Conservation (phyloP, 2,888 invertebrate species). For the Phortica magna region DNA sequence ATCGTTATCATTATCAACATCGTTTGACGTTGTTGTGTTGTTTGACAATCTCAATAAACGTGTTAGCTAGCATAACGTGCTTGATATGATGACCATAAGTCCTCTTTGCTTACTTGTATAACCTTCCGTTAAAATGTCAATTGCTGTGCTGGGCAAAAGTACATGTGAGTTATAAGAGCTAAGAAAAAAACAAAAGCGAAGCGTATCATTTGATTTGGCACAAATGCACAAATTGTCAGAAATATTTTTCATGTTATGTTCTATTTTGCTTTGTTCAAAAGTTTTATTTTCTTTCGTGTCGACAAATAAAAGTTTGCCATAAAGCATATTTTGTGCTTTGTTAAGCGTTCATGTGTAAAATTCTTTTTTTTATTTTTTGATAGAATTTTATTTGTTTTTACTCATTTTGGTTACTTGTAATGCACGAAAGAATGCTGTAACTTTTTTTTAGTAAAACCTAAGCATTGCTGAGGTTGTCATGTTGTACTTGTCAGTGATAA, state of each 20-base stretch:
- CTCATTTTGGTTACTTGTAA: constrained; percentile 46
- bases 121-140: constrained; percentile 55
- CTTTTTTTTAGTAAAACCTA: constrained; percentile 22
- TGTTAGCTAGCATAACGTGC: constrained; percentile 69
- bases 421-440: constrained; percentile 38
- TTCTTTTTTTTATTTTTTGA: constrained; percentile 37
- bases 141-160: constrained; percentile 63
- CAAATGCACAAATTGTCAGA: constrained; percentile 19
- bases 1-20: neutral
- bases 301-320: neutral
- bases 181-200: neutral
- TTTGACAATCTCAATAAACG: constrained; percentile 72
- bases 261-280: constrained; percentile 47
- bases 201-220: constrained; percentile 11
- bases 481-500: too few relatives aligned
- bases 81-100: neutral
- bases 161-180: constrained; percentile 61
- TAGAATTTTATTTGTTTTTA: constrained; percentile 58
- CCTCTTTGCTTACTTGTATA: constrained; percentile 35
- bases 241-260: constrained; percentile 32
- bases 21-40: neutral
- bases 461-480: too few relatives aligned
- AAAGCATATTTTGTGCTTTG: constrained; percentile 30
- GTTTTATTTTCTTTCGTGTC: neutral
- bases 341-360: constrained; percentile 46